Percentiles rank a stretch among this genome's conserved stretches.
Evolutionary conservation across 2,888 invertebrate genomes (phyloP).

Genomic region (Cantharis flavilabris): DNA sequence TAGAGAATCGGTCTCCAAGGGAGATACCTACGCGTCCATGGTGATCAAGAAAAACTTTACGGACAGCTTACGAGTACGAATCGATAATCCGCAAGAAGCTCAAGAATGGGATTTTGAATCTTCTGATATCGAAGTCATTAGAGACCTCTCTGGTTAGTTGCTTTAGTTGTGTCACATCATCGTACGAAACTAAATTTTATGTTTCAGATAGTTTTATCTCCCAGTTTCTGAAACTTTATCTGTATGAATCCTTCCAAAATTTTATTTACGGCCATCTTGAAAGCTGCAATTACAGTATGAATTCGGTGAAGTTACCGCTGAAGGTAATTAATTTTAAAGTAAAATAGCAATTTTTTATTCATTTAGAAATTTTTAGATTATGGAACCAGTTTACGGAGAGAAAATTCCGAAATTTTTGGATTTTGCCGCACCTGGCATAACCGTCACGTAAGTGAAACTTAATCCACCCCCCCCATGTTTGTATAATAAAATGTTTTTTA

Average conservation of each 20-base stretch:
- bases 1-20: constrained; percentile 67
- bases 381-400: constrained; percentile 76
- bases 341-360: not conserved
- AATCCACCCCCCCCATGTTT: too few relatives aligned
- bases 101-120: constrained; percentile 61
- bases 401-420: constrained; percentile 85
- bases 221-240: constrained; percentile 73
- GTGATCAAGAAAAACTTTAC: constrained; percentile 70
- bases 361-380: constrained; percentile 59
- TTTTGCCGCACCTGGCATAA: constrained; percentile 92
- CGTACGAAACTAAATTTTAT: not conserved
- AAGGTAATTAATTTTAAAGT: constrained; percentile 56
- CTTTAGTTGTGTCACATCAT: not conserved
- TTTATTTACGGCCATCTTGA: constrained; percentile 69
- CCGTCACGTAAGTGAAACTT: constrained; percentile 72
- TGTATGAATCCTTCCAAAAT: constrained; percentile 72
- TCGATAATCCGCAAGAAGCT: constrained; percentile 58
- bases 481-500: not conserved
- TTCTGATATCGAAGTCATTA: constrained; percentile 71
- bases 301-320: constrained; percentile 65
- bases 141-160: constrained; percentile 84
- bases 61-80: constrained; percentile 61
- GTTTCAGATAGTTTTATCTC: constrained; percentile 87
- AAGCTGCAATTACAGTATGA: constrained; percentile 68
- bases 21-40: constrained; percentile 77